A percentile compares a stretch with the other conserved stretches of the same genome.
Evolutionary conservation across 2,888 invertebrate genomes (phyloP).

Genomic region (Leucophora obtusa): DNA sequence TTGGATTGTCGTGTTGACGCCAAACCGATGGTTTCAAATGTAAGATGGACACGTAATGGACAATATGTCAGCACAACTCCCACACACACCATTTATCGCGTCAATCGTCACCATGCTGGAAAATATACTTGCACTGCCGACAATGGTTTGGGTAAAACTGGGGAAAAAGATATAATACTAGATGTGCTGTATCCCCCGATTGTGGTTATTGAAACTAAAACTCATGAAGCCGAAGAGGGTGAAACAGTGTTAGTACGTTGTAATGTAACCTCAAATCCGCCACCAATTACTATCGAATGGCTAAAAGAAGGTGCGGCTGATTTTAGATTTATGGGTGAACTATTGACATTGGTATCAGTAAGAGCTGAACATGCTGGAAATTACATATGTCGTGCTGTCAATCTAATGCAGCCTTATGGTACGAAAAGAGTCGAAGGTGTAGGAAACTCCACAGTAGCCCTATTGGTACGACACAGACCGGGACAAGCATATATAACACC

Average conservation of each 20-base stretch:
- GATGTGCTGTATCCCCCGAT: slow-evolving; percentile 92
- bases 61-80: slow-evolving; percentile 90
- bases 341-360: slow-evolving; percentile 86
- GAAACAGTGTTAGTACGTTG: slow-evolving; percentile 90
- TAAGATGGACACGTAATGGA: slow-evolving; percentile 92
- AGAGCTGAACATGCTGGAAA: slow-evolving; percentile 93
- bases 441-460: slow-evolving; percentile 89
- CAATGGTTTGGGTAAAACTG: slow-evolving; percentile 88
- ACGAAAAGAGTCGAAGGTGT: slow-evolving; percentile 85
- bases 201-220: slow-evolving; percentile 89
- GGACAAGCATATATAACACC: slow-evolving; percentile 91
- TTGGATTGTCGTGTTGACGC: slow-evolving; percentile 94
- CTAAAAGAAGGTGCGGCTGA: slow-evolving; percentile 90
- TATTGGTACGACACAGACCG: slow-evolving; percentile 92
- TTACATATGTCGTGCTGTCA: slow-evolving; percentile 92
- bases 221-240: slow-evolving; percentile 90
- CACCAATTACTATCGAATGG: slow-evolving; percentile 91
- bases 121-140: slow-evolving; percentile 93
- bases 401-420: slow-evolving; percentile 87
- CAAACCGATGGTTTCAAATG: slow-evolving; percentile 90
- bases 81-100: slow-evolving; percentile 87
- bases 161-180: slow-evolving; percentile 88
- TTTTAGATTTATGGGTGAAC: slow-evolving; percentile 89
- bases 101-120: slow-evolving; percentile 91
- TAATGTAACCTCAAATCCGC: slow-evolving; percentile 92